Evolutionary conservation across 2,888 invertebrate genomes (phyloP), one percentile per base, ranked within the genome.

Genomic region (Gymnosoma rotundatum): DNA sequence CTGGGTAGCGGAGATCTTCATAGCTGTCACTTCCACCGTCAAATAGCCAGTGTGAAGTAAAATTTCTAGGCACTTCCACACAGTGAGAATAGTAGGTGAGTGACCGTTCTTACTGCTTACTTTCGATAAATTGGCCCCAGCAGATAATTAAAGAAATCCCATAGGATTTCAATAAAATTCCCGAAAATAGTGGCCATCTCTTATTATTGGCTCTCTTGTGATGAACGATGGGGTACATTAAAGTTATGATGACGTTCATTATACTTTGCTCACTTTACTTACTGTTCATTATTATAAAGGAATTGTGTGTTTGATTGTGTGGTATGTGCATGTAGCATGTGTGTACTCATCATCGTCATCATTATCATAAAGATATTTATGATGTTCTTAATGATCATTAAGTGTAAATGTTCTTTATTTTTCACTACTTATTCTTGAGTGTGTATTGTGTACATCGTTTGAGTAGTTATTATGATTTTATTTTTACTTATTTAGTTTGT

Each of bases 381-480:
- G n/a, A 69, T 61, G 52, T 61, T 79, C 42, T 52, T 54, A 75
- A 79, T 74, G 75, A 67, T 76, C 83, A 83, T 84, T 58, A 76
- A 69, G 63, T 25, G 61, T 64, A 52, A 64, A 67, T 79, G 56
- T 66, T 70, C 48, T 56, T 72, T 67, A 50, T 69, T 32, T 78
- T 60, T 36, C 42, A 50, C 38, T 64, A 73, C 48, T 54, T 66
- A 38, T 38, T 70, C 78, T 54, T 81, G 70, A 73, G 54, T 32
- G 10, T 60, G 79, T 74, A 20, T 16, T 64, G 76, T 64, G 76
- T 78, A 74, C 73, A 21, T 18, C 72, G 50, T 69, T 70, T 63
- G 52, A 69, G 80, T 83, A 78, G 75, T 79, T 73, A 85, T 75
- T 80, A 64, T 58, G 78, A 75, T 70, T 72, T 67, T 63, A 67